A percentile compares a stretch with the other conserved stretches of the same genome.
Conservation (phyloP, 2,113 vertebrate species). For the Corythaixoides concolor region DNA sequence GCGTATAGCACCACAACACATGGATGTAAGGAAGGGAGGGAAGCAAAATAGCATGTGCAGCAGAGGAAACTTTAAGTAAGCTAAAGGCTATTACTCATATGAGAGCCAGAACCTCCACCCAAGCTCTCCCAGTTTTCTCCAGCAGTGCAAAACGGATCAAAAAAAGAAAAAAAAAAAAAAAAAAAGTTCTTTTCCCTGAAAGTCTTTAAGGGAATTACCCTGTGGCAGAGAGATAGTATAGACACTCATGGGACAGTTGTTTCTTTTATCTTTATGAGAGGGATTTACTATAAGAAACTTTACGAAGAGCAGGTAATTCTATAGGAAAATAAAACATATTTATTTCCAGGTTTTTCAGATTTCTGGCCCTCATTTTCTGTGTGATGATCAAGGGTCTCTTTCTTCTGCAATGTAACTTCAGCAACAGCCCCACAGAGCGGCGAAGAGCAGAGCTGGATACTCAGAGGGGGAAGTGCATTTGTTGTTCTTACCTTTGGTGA, state of each 20-base stretch:
- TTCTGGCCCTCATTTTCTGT: neutral
- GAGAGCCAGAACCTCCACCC: constrained; percentile 37
- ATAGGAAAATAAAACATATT: neutral
- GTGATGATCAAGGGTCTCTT: neutral
- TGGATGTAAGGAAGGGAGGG: neutral
- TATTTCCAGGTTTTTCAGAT: neutral
- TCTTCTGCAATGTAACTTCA: neutral
- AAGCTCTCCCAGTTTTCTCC: neutral
- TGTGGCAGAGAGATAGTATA: neutral
- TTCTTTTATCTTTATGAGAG: neutral
- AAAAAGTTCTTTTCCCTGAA: neutral
- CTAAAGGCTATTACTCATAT: constrained; percentile 30
- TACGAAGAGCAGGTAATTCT: neutral
- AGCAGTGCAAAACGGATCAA: neutral
- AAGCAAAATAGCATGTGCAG: constrained; percentile 1
- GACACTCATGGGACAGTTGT: neutral
- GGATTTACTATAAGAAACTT: neutral
- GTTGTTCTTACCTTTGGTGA: neutral
- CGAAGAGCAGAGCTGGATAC: neutral
- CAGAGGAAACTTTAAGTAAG: constrained; percentile 56
- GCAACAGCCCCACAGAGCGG: neutral
- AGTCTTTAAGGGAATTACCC: neutral
- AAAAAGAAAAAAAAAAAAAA: neutral
- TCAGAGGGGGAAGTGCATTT: neutral
- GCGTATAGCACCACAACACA: neutral